Evolutionary conservation across 2,113 vertebrate species (phyloP).

Genomic region (Tragelaphus scriptus): DNA sequence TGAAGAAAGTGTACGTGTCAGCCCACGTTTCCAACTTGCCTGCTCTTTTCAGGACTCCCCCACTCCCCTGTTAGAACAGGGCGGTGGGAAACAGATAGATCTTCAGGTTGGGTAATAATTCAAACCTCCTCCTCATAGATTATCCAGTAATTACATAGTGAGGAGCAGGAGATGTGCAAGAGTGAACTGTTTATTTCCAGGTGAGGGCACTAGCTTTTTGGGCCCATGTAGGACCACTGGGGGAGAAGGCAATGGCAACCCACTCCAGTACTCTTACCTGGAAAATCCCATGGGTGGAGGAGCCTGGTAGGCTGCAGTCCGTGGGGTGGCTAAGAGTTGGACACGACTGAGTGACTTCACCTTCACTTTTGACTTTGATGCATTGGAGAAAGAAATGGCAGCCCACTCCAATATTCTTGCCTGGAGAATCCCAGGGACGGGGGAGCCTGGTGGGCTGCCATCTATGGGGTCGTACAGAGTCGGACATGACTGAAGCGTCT

Average conservation of each 20-base stretch:
- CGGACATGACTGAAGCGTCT: rapidly evolving
- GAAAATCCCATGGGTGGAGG: neutral
- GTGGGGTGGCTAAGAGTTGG: neutral
- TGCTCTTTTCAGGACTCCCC: neutral
- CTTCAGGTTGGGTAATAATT: neutral
- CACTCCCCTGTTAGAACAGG: neutral
- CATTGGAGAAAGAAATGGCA: neutral
- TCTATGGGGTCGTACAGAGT: too few relatives aligned
- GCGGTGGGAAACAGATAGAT: neutral
- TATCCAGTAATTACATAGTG: neutral
- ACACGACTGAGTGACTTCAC: neutral
- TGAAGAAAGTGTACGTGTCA: rapidly evolving
- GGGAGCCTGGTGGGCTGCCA: too few relatives aligned
- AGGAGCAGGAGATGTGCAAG: neutral
- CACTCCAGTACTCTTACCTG: neutral
- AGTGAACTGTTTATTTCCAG: neutral
- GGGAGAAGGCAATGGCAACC: neutral
- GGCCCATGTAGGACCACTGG: rapidly evolving
- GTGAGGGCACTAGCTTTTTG: neutral
- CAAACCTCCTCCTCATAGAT: neutral
- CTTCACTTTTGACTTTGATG: neutral
- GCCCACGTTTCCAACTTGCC: neutral
- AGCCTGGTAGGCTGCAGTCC: neutral
- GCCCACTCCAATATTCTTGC: too few relatives aligned
- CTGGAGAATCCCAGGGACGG: too few relatives aligned